phyloP scores from a whole-genome alignment of 2,797 vertebrate species.

The Nothura maculosa region DNA sequence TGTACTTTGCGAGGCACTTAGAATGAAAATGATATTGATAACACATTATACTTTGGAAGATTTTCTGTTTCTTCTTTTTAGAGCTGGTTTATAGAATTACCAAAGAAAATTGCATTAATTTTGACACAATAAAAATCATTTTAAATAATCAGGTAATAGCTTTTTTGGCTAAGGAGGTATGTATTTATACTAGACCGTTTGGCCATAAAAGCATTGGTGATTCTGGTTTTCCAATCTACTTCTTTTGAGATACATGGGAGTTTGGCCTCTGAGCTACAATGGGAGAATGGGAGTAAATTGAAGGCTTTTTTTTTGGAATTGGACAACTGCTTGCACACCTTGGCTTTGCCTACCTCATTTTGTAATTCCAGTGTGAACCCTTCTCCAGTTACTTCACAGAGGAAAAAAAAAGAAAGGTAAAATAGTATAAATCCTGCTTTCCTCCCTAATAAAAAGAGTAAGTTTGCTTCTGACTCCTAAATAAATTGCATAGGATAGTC shows the following conservation, averaged over 20 bases:
- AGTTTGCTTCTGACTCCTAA: not conserved
- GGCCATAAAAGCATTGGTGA: not conserved
- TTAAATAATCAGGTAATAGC: not conserved
- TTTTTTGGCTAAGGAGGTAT: not conserved
- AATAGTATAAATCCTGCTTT: not conserved
- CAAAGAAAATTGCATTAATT: not conserved
- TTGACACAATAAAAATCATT: not conserved
- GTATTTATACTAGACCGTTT: not conserved
- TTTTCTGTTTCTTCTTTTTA: not conserved
- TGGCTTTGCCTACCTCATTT: not conserved
- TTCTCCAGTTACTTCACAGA: not conserved
- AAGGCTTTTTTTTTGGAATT: not conserved
- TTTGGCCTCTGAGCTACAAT: not conserved
- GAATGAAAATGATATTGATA: not conserved
- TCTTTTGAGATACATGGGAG: not conserved
- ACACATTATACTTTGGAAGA: not conserved
- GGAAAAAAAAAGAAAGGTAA: not conserved
- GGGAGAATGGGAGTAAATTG: accelerated
- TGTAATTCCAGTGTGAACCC: not conserved
- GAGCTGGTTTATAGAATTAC: not conserved
- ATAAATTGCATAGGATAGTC: accelerated
- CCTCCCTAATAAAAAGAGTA: not conserved
- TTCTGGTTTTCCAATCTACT: not conserved
- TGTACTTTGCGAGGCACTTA: not conserved
- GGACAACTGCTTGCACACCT: not conserved